Percentiles rank a stretch among this genome's conserved stretches.
These are phyloP conservation scores for Drosophila lacteicornis DNA, from an alignment of 1,140 invertebrate species.

Conservation along the genomic window DNA sequence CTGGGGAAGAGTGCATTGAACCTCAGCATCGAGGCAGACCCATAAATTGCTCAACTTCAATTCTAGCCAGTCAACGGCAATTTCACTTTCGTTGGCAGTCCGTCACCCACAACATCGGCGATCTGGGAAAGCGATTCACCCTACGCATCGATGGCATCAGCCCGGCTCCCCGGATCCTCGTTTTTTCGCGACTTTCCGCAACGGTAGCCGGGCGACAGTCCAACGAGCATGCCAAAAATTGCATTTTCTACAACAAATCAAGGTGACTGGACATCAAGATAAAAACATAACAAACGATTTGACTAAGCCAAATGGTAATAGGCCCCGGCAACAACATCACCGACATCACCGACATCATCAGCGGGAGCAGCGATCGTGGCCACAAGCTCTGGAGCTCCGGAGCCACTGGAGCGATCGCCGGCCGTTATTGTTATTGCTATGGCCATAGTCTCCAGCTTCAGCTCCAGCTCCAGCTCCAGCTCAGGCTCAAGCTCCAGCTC, in stretches of 20 bases:
- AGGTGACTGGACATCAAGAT: constrained; percentile 84
- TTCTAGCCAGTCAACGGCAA: constrained; percentile 35
- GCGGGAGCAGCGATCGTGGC: constrained; percentile 42
- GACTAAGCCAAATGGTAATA: constrained; percentile 82
- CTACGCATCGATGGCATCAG: constrained; percentile 58
- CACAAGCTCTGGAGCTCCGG: constrained; percentile 20
- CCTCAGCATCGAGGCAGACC: constrained; percentile 42
- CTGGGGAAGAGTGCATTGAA: constrained; percentile 51
- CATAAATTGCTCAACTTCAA: constrained; percentile 78
- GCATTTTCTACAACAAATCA: constrained; percentile 83
- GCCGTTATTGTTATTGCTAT: constrained; percentile 80
- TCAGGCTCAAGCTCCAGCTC: constrained; percentile 40
- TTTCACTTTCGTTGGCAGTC: constrained; percentile 71
- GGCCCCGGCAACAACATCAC: constrained; percentile 55
- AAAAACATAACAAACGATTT: constrained; percentile 84
- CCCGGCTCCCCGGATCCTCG: constrained; percentile 5
- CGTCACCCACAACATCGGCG: constrained; percentile 53
- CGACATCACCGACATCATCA: constrained; percentile 29
- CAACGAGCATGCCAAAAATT: constrained; percentile 76
- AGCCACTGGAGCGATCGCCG: constrained; percentile 47
- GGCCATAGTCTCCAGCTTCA: constrained; percentile 26
- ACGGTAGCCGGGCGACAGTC: constrained; percentile 52
- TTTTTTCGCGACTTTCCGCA: constrained; percentile 15
- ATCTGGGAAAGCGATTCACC: constrained; percentile 67
- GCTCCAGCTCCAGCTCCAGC: constrained; percentile 5